phyloP scores from a whole-genome alignment of 1,140 invertebrate species.

The Drosophila insularis region DNA sequence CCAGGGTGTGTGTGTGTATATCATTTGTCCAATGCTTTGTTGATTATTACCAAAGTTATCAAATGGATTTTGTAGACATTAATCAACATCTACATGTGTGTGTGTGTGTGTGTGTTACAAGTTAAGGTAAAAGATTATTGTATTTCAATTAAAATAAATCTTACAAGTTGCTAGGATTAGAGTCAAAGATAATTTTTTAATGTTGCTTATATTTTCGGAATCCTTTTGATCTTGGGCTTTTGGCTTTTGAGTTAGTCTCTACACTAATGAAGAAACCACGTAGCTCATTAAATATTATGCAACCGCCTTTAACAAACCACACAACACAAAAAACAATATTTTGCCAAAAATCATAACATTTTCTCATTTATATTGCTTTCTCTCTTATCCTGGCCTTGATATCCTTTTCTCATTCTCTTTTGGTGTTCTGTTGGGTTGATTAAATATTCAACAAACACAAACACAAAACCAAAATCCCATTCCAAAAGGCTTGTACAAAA shows the following conservation, averaged over 20 bases:
- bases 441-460: constrained; percentile 11
- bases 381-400: not conserved
- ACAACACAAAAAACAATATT: not conserved
- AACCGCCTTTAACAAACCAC: not conserved
- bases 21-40: constrained; percentile 60
- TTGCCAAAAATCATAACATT: constrained; percentile 3
- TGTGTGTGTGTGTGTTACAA: not conserved
- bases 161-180: not conserved
- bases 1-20: constrained; percentile 18
- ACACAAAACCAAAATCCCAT: constrained; percentile 8
- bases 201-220: not conserved
- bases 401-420: not conserved
- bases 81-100: constrained; percentile 32
- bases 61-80: constrained; percentile 40
- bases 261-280: constrained; percentile 5
- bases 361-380: not conserved
- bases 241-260: not conserved
- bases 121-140: constrained; percentile 4
- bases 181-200: not conserved
- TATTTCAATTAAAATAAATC: constrained; percentile 6
- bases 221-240: not conserved
- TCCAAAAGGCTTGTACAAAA: constrained; percentile 3
- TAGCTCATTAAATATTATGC: not conserved
- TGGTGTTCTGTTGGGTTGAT: not conserved
- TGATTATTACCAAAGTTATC: constrained; percentile 54